phyloP scores from a whole-genome alignment of 2,888 invertebrate genomes.

The Linnaemya vulpina region DNA sequence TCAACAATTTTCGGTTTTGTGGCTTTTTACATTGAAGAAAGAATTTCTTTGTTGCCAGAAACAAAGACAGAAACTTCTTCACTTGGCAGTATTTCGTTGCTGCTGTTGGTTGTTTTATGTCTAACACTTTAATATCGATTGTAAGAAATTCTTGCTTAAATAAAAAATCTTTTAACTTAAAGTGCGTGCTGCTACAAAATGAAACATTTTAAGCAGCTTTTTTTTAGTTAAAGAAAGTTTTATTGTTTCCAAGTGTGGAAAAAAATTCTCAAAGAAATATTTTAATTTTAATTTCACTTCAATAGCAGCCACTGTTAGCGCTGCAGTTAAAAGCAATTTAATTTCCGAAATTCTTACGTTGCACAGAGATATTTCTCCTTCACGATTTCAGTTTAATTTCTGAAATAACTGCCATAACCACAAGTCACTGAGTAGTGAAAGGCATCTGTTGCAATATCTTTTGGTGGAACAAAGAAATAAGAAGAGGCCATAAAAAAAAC shows the following conservation, averaged over 20 bases:
- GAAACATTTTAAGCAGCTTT: too few relatives aligned
- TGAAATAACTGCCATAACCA: constrained; percentile 14
- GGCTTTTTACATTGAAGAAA: not conserved
- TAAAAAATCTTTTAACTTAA: too few relatives aligned
- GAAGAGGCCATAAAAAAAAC: not conserved
- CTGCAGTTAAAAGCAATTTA: constrained; percentile 1
- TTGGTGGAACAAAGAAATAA: not conserved
- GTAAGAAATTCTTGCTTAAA: too few relatives aligned
- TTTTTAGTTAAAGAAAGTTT: too few relatives aligned
- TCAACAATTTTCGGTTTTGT: not conserved
- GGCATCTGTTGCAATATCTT: constrained; percentile 30
- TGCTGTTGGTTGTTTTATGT: not conserved
- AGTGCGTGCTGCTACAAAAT: too few relatives aligned
- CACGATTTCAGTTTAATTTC: not conserved
- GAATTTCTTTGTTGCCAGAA: not conserved
- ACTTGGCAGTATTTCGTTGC: not conserved
- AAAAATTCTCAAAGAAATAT: not conserved
- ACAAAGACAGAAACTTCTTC: not conserved
- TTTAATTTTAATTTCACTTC: not conserved
- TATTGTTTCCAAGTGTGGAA: too few relatives aligned
- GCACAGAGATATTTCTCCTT: not conserved
- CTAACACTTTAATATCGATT: not conserved
- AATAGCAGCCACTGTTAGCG: not conserved
- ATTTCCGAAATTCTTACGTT: not conserved
- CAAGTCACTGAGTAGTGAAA: constrained; percentile 10